Conservation (phyloP, 2,113 vertebrate species). For the Hippocampus guttulatus region DNA sequence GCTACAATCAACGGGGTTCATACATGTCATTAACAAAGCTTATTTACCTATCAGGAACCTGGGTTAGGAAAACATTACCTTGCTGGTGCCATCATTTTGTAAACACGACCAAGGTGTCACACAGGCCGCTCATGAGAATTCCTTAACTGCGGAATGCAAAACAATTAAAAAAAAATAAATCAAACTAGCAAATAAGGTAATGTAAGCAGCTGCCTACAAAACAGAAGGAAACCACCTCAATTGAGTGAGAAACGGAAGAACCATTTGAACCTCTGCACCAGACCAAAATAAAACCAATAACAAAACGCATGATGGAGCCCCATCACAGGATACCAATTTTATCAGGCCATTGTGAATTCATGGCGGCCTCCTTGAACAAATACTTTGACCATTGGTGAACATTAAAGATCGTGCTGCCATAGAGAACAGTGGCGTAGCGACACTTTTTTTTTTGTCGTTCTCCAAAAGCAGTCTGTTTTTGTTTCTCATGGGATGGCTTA, state of each 20-base stretch:
- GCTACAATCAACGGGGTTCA: conserved; percentile 75
- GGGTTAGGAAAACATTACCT: conserved; percentile 80
- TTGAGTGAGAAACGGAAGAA: conserved; percentile 45
- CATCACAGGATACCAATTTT: conserved; percentile 41
- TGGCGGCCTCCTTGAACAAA: conserved; percentile 33
- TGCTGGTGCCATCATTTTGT: conserved; percentile 66
- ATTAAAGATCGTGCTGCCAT: conserved; percentile 53
- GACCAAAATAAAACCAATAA: conserved; percentile 65
- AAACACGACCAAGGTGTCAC: conserved; percentile 69
- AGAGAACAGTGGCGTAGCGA: conserved; percentile 45
- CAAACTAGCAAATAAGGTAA: conserved; percentile 61
- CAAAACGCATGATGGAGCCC: conserved; percentile 58
- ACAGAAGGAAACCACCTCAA: conserved; percentile 79
- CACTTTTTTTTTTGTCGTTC: conserved; percentile 70
- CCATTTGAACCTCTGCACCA: conserved; percentile 59
- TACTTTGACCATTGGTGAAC: conserved; percentile 53
- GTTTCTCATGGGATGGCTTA: conserved; percentile 60
- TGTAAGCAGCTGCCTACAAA: conserved; percentile 79
- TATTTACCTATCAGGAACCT: conserved; percentile 80
- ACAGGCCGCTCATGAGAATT: conserved; percentile 51
- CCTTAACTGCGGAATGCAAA: conserved; percentile 59
- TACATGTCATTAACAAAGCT: conserved; percentile 73
- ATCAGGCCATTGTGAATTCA: conserved; percentile 28
- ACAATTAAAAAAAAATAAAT: conserved; percentile 25
- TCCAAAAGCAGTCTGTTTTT: conserved; percentile 66